These are phyloP conservation scores for Nemurella pictetii DNA, from an alignment of 2,888 invertebrate genomes.

Conservation along the genomic window DNA sequence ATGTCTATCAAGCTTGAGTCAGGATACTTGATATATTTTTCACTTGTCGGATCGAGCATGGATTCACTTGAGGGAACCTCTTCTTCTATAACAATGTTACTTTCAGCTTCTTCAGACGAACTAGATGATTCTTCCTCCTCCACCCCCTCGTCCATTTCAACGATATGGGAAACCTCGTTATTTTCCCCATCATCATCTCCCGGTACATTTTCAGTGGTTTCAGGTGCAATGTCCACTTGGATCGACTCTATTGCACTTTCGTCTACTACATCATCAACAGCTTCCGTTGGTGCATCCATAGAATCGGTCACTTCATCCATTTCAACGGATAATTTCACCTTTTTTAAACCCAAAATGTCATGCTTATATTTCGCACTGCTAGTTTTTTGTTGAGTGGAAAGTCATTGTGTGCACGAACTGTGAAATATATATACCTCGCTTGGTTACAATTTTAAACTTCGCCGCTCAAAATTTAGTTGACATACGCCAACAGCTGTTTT, in stretches of 20 bases:
- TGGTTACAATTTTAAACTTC: background rate
- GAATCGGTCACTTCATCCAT: background rate
- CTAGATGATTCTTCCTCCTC: slow-evolving; percentile 48
- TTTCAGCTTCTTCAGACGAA: slow-evolving; percentile 52
- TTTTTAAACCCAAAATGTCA: no score
- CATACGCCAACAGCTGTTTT: background rate
- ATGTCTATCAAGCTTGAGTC: slow-evolving; percentile 25
- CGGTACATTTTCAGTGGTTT: slow-evolving; percentile 42
- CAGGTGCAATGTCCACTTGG: background rate
- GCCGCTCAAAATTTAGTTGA: background rate
- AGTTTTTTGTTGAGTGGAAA: background rate
- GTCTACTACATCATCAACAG: slow-evolving; percentile 45
- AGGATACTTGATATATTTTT: slow-evolving; percentile 1
- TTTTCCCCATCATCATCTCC: slow-evolving; percentile 48
- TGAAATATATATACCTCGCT: no score
- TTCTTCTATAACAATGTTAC: no score
- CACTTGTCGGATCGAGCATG: background rate
- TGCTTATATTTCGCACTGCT: no score
- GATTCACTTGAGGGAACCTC: slow-evolving; percentile 42
- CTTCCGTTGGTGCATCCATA: background rate
- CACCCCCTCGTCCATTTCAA: slow-evolving; percentile 55
- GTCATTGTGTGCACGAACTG: background rate
- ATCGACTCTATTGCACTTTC: background rate
- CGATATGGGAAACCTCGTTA: slow-evolving; percentile 53
- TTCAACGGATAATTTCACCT: background rate